Base-by-base conservation (phyloP, 2,113 vertebrate species). In the Sprattus sprattus region DNA sequence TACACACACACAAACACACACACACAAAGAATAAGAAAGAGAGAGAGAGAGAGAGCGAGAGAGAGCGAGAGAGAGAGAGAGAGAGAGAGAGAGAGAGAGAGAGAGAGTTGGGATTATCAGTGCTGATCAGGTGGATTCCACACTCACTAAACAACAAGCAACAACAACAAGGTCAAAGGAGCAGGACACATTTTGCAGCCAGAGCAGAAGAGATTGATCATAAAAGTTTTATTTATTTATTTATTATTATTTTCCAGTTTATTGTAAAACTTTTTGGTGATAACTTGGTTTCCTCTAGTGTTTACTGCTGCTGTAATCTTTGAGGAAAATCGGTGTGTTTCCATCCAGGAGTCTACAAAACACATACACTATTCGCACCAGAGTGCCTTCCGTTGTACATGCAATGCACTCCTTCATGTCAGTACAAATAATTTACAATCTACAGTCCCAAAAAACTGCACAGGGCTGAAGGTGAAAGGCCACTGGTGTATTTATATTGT, bases 401-500 rank as follows among this genome's bases (percentile, higher is more conserved):
- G 71, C 71, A 39, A 11, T 32, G 2, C 71, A 78, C 71, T 44
- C 71, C 71, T 78, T 3, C 71, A 83, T 20, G 52, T n/a, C 39
- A 45, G 18, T 44, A 22, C 44, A 18, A 83, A 83, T 60, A 44
- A 64, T 83, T 22, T 60, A 83, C 39, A 83, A 87, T 39, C 39
- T 39, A 39, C 39, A 87, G 81, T 49, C 86, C 82, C 87, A 87
- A 82, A 45, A 81, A 50, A 81, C 81, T 71, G 78, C 18, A 44
- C 54, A 2, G 50, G 25, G 75, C 83, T 22, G 47, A 9, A 10
- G 18, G 84, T n/a, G 50, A 20, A 15, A 45, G 25, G 6, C 18
- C 78, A 16, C 80, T 20, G 46, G 57, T 25, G 25, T 84, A 60
- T 54, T 78, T 78, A 78, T 78, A 39, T 39, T 11, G 28, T 78